Base-by-base conservation (phyloP, 2,888 invertebrate genomes). In the Alitta virens region DNA sequence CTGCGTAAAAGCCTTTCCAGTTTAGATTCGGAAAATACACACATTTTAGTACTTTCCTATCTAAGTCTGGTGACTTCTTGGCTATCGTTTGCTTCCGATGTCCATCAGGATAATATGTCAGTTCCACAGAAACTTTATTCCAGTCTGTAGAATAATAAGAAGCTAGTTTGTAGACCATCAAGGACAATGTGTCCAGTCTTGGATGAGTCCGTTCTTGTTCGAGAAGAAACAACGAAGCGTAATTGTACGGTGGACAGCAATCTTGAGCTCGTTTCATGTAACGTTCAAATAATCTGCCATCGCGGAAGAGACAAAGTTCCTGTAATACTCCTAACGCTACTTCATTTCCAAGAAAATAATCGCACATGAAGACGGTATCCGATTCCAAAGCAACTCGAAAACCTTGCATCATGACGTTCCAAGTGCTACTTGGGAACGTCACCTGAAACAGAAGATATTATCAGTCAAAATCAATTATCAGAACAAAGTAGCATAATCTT, bases 361-460 rank as follows among this genome's bases (percentile, higher is more conserved):
- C 61, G 38, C 61, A 61, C 33, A 56, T 33, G 24, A 61, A 61
- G 5, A 61, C 61, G 16, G 46, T 61, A 42, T 61, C 61, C 18
- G 43, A 49, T 27, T 61, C 61, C 43, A 61, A 33, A 2, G 61
- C 61, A 12, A 61, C 51, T 2, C 61, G 27, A 25, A 61, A 56
- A 9, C 56, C 53, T n/a, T 61, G 61, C 61, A 56, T 53, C 61
- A 55, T 56, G 23, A 56, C 43, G 23, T 61, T 56, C 61, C 55
- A 55, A 1, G 61, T 61, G 18, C 50, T n/a, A 1, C 52, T 38
- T 9, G 59, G 52, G 16, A 59, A 59, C 7, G 23, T 38, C 18
- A 46, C 33, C 33, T 33, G 33, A 33, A 33, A 33, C 7, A 33
- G 33, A 33, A 12, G n/a, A n/a, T n/a, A n/a, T n/a, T n/a, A n/a